Evolutionary conservation across 2,888 invertebrate species (phyloP).

Genomic region (Diploptera punctata): DNA sequence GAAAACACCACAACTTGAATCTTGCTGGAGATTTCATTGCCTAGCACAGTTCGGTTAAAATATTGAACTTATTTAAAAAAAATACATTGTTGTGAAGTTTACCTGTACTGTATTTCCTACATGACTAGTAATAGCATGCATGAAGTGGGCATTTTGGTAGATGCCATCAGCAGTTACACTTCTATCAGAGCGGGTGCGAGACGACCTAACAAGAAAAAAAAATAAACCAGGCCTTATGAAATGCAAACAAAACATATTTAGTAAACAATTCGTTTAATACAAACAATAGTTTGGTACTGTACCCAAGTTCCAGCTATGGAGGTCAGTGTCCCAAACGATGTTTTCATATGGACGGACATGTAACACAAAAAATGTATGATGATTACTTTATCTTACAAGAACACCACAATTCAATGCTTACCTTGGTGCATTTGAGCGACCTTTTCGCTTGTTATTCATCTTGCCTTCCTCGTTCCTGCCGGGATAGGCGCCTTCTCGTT

Average conservation of each 20-base stretch:
- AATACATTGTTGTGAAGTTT: conserved; percentile 30
- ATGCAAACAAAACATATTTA: too few species aligned
- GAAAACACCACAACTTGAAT: too few species aligned
- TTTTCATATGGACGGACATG: conserved; percentile 17
- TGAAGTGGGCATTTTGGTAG: conserved; percentile 88
- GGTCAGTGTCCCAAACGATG: conserved; percentile 39
- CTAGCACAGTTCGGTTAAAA: too few species aligned
- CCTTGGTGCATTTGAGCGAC: conserved; percentile 78
- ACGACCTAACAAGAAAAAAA: conserved; percentile 61
- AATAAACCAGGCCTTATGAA: conserved; percentile 3
- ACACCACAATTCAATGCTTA: conserved; percentile 53
- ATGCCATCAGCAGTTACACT: conserved; percentile 81
- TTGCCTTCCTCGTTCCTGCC: conserved; percentile 64
- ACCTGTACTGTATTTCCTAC: conserved; percentile 82
- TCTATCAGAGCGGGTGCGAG: conserved; percentile 66
- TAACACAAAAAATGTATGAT: neutral
- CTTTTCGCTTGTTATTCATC: conserved; percentile 86
- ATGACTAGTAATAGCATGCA: conserved; percentile 86
- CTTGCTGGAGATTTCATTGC: too few species aligned
- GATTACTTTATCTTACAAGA: neutral
- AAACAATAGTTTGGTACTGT: neutral
- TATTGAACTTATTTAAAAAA: too few species aligned
- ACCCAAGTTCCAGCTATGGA: conserved; percentile 36
- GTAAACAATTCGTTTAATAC: neutral
- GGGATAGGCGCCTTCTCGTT: conserved; percentile 79